Percentiles rank a stretch among this genome's conserved stretches.
These are phyloP conservation scores for Antennarius maculatus DNA, from an alignment of 2,797 vertebrate genomes.

Conservation along the genomic window DNA sequence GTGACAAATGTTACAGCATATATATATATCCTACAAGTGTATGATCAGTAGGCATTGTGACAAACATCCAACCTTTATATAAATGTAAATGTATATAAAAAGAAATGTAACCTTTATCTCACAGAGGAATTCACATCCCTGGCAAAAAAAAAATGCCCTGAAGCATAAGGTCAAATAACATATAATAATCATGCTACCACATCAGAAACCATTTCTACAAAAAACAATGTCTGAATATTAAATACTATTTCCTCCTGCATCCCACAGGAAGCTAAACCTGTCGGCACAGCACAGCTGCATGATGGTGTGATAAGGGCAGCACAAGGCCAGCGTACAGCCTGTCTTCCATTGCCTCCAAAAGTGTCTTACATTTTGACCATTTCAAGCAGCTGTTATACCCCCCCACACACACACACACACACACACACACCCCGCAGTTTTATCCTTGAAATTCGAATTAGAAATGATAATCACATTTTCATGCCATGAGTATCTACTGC, in stretches of 20 bases:
- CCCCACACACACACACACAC: no score
- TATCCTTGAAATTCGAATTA: not conserved
- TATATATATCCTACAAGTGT: not conserved
- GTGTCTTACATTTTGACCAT: not conserved
- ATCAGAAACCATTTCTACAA: slow-evolving; percentile 35
- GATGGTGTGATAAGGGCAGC: slow-evolving; percentile 22
- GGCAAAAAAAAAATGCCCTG: not conserved
- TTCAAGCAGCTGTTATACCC: not conserved
- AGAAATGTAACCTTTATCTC: not conserved
- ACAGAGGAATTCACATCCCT: slow-evolving; percentile 6
- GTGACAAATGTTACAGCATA: not conserved
- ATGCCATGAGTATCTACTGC: no score
- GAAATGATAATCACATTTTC: no score
- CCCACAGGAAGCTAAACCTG: slow-evolving; percentile 40
- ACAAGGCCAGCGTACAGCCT: not conserved
- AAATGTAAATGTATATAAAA: no score
- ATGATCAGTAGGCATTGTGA: not conserved
- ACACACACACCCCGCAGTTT: not conserved
- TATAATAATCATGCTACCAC: slow-evolving; percentile 3
- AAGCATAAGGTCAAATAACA: slow-evolving; percentile 3
- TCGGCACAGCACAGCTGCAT: slow-evolving; percentile 39
- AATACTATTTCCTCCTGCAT: slow-evolving; percentile 32
- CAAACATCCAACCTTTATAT: not conserved
- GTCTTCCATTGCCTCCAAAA: no score
- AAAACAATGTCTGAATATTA: slow-evolving; percentile 7